Conservation (phyloP, 1,140 invertebrate species). For the Tetragnatha versicolor region DNA sequence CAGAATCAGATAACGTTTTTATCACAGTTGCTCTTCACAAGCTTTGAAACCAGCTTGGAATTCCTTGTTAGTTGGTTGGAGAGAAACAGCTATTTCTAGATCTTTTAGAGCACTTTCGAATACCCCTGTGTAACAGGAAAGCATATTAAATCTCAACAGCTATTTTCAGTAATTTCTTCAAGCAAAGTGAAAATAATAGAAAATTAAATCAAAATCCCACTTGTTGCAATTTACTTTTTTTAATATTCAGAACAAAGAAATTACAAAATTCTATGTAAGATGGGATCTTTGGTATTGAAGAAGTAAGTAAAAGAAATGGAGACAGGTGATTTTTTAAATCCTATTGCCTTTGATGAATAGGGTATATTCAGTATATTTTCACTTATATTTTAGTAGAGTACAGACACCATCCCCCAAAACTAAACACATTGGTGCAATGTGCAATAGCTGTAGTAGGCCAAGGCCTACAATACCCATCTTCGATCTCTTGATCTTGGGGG, state of each 20-base stretch:
- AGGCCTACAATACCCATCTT: too few species aligned
- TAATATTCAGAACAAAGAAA: not conserved
- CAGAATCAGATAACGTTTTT: too few species aligned
- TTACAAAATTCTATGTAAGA: not conserved
- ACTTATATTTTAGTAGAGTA: not conserved
- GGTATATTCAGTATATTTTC: not conserved
- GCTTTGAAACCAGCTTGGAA: not conserved
- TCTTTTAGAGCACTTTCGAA: constrained; percentile 14
- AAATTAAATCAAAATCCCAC: not conserved
- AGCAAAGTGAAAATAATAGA: not conserved
- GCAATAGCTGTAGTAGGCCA: too few species aligned
- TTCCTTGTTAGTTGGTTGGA: constrained; percentile 5
- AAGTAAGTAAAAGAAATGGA: too few species aligned
- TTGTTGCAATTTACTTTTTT: not conserved
- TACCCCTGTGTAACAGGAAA: not conserved
- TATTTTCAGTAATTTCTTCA: not conserved
- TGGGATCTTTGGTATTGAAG: not conserved
- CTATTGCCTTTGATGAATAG: too few species aligned
- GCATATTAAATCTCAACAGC: not conserved
- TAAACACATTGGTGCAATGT: too few species aligned
- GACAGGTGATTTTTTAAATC: too few species aligned
- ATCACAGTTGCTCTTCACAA: too few species aligned
- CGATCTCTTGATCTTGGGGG: too few species aligned
- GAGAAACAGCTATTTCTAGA: not conserved
- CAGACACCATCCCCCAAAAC: not conserved